Evolutionary conservation across 1,140 invertebrate species (phyloP).

Genomic region (Heliconius melpomene): DNA sequence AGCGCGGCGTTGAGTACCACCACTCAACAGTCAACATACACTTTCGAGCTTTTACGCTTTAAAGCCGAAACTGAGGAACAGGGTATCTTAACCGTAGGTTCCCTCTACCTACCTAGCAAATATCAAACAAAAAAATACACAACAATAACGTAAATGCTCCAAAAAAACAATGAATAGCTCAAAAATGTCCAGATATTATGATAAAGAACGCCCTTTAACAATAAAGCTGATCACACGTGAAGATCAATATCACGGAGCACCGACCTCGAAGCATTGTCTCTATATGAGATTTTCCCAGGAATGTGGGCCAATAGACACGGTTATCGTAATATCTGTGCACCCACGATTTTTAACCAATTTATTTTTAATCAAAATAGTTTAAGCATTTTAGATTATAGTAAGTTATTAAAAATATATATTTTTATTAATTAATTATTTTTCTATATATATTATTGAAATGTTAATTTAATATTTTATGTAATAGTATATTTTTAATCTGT

Average conservation of each 20-base stretch:
- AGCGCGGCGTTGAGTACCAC: no score
- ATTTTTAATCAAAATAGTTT: neutral
- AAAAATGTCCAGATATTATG: neutral
- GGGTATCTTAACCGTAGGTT: no score
- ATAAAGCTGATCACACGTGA: slow-evolving; percentile 16
- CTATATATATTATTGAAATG: no score
- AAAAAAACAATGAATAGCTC: neutral
- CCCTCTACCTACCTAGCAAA: neutral
- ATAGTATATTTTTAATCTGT: no score
- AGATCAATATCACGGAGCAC: slow-evolving; percentile 45
- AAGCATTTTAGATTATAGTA: no score
- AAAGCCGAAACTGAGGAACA: no score
- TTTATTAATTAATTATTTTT: no score
- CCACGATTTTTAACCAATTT: slow-evolving; percentile 6
- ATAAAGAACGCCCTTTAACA: slow-evolving; percentile 11
- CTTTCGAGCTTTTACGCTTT: no score
- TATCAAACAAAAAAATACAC: neutral
- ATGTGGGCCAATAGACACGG: slow-evolving; percentile 54
- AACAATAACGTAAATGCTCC: neutral
- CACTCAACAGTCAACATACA: no score
- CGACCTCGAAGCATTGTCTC: slow-evolving; percentile 60
- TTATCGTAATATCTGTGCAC: slow-evolving; percentile 35
- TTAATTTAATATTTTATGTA: no score
- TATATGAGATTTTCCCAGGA: slow-evolving; percentile 55
- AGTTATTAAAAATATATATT: no score